Percentiles rank a stretch among this genome's conserved stretches.
Conservation (phyloP, 2,797 vertebrate genomes). For the Sebastes matsubarae region DNA sequence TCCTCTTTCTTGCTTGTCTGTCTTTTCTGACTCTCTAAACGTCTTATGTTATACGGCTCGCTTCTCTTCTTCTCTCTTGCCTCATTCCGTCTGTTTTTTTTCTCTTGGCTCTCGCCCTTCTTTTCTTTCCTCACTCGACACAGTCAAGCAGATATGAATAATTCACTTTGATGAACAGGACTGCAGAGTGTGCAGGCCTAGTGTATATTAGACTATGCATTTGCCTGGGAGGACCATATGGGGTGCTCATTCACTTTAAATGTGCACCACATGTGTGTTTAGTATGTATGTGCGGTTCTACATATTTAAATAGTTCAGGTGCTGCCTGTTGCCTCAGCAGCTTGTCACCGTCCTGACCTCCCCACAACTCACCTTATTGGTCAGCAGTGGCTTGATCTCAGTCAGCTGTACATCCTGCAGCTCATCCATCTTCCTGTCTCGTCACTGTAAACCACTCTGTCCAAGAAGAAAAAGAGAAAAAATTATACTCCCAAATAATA, state of each 20-base stretch:
- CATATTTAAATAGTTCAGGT: background rate
- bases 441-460: slow-evolving; percentile 52
- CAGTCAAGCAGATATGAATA: slow-evolving; percentile 71
- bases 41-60: background rate
- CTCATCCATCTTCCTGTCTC: slow-evolving; percentile 89
- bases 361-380: slow-evolving; percentile 88
- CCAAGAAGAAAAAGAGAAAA: background rate
- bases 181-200: slow-evolving; percentile 48
- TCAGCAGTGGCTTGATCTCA: slow-evolving; percentile 96
- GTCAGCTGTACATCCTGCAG: slow-evolving; percentile 96
- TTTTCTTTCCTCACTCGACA: slow-evolving; percentile 38
- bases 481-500: background rate
- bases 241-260: background rate
- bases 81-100: slow-evolving; percentile 34
- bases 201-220: slow-evolving; percentile 35
- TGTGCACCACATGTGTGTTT: background rate
- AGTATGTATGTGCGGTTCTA: background rate
- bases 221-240: slow-evolving; percentile 12
- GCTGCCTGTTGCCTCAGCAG: background rate
- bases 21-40: slow-evolving; percentile 13
- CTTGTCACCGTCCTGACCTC: background rate
- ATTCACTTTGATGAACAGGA: slow-evolving; percentile 76
- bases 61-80: slow-evolving; percentile 20
- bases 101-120: slow-evolving; percentile 9
- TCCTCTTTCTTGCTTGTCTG: background rate